These are phyloP conservation scores for Myripristis murdjan DNA, from an alignment of 2,797 vertebrate genomes.

Conservation along the genomic window DNA sequence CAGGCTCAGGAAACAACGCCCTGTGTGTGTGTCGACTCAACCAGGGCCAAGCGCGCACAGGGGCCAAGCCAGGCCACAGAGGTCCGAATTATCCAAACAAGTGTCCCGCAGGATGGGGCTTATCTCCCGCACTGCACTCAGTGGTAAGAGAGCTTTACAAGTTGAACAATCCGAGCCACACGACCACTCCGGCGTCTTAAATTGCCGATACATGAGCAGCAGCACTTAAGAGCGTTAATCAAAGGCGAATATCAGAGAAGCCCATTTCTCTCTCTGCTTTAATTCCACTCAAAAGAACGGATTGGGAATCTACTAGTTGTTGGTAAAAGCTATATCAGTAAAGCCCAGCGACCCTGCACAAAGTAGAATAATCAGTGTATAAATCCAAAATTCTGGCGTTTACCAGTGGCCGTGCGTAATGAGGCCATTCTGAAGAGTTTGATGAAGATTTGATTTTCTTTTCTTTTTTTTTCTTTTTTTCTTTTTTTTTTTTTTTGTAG, in stretches of 20 bases:
- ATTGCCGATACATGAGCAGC: slow-evolving; percentile 13
- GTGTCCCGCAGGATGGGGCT: slow-evolving; percentile 50
- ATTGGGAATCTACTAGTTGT: neutral
- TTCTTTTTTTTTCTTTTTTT: too few species aligned
- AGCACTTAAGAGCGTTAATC: neutral
- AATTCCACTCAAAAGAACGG: neutral
- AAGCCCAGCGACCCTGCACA: neutral
- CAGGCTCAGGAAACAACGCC: slow-evolving; percentile 85
- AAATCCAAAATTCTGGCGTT: too few species aligned
- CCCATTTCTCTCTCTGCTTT: slow-evolving; percentile 5
- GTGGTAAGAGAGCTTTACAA: slow-evolving; percentile 22
- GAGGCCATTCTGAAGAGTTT: neutral
- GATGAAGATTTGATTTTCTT: too few species aligned
- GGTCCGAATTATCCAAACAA: slow-evolving; percentile 74
- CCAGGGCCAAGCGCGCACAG: slow-evolving; percentile 67
- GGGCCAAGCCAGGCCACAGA: slow-evolving; percentile 55
- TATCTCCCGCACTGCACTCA: slow-evolving; percentile 53
- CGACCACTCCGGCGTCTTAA: slow-evolving; percentile 11
- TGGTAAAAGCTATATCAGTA: neutral
- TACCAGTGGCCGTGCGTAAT: slow-evolving; percentile 8
- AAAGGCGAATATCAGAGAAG: neutral
- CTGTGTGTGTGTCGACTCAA: slow-evolving; percentile 72
- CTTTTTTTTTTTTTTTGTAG: too few species aligned
- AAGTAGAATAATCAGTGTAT: neutral
- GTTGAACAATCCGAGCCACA: slow-evolving; percentile 9